A percentile compares a stretch with the other conserved stretches of the same genome.
Conservation (phyloP, 64 coral and sea anemone species). For the Dendrophyllia cribrosa region DNA sequence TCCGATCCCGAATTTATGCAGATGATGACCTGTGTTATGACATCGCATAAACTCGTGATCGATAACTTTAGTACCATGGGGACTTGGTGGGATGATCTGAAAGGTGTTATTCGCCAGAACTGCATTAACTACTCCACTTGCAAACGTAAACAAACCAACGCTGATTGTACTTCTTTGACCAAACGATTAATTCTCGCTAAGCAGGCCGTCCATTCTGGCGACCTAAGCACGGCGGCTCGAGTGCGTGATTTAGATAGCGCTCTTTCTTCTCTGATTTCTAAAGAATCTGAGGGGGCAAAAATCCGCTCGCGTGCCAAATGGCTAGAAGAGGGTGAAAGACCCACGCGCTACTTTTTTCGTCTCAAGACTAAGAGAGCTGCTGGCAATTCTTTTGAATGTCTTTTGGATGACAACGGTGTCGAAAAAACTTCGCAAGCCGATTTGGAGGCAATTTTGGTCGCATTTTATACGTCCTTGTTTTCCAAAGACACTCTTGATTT, state of each 20-base stretch:
- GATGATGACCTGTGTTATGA: not conserved
- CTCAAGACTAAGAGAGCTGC: not conserved
- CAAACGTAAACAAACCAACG: not conserved
- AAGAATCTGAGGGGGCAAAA: not conserved
- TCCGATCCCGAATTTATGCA: not conserved
- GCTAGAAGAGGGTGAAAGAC: constrained; percentile 45
- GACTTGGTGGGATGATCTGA: constrained; percentile 62
- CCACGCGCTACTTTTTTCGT: not conserved
- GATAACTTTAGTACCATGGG: not conserved
- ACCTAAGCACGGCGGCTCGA: no score
- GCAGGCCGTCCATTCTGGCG: not conserved
- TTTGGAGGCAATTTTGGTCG: not conserved
- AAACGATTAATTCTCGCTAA: not conserved
- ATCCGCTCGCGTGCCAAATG: not conserved
- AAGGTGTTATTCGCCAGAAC: not conserved
- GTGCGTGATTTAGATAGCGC: not conserved
- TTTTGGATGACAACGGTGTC: not conserved
- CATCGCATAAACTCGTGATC: not conserved
- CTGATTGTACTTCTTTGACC: not conserved
- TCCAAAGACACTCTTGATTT: not conserved
- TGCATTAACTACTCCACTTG: not conserved
- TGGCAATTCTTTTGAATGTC: not conserved
- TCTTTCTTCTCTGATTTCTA: not conserved
- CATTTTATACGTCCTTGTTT: constrained; percentile 25
- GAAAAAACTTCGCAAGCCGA: not conserved